phyloP scores from a whole-genome alignment of 2,113 vertebrate species.

The Sminthopsis crassicaudata region DNA sequence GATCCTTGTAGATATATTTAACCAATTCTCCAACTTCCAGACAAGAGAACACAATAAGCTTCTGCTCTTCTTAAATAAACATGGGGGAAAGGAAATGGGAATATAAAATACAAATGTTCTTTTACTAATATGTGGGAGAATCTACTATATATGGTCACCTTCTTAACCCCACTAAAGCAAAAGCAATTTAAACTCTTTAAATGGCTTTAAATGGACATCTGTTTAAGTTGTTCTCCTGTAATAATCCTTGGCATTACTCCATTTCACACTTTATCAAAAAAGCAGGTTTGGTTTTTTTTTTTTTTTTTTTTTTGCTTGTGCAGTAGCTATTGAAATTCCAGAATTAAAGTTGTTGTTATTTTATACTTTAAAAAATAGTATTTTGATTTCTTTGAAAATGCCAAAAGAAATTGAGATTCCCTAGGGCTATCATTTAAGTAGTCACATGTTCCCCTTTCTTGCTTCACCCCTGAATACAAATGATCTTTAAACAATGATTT shows the following conservation, averaged over 20 bases:
- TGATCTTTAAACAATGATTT: not conserved
- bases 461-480: not conserved
- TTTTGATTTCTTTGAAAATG: conserved; percentile 25
- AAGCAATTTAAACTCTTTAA: not conserved
- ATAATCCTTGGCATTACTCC: not conserved
- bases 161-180: not conserved
- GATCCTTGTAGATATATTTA: not conserved
- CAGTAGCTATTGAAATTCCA: conserved; percentile 24
- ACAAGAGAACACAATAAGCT: not conserved
- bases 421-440: not conserved
- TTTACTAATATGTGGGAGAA: not conserved
- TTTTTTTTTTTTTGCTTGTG: not conserved
- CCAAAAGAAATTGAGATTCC: conserved; percentile 3
- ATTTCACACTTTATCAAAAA: not conserved
- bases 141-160: not conserved
- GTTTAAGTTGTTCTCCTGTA: not conserved
- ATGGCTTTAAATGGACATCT: conserved; percentile 16
- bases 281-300: not conserved
- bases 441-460: not conserved
- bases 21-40: not conserved
- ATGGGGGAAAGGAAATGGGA: not conserved
- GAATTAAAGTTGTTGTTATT: conserved; percentile 35
- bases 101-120: not conserved
- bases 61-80: not conserved
- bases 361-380: conserved; percentile 35